Conservation (phyloP, 2,888 invertebrate genomes). For the Leptinotarsa peninsularis region DNA sequence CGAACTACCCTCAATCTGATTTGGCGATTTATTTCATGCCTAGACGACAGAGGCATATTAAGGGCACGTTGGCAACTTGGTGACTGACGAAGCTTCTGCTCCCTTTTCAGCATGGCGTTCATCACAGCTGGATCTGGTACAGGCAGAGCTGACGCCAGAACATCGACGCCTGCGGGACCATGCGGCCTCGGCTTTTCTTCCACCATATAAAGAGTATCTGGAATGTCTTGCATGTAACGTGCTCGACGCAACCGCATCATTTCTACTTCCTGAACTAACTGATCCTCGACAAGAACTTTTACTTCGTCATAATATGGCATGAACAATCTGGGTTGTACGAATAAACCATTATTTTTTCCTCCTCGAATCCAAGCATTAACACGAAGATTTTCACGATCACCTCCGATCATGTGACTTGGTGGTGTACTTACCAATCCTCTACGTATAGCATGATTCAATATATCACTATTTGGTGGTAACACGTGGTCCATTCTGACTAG, state of each 20-base stretch:
- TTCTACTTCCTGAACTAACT: constrained; percentile 79
- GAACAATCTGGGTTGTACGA: constrained; percentile 89
- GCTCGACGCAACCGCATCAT: constrained; percentile 60
- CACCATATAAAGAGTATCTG: constrained; percentile 94
- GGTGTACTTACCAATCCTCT: constrained; percentile 85
- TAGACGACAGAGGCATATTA: constrained; percentile 79
- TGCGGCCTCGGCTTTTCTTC: constrained; percentile 53
- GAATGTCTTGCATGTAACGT: constrained; percentile 85
- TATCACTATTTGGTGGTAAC: constrained; percentile 85
- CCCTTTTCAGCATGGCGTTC: constrained; percentile 85
- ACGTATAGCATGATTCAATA: constrained; percentile 76
- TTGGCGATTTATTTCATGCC: constrained; percentile 81
- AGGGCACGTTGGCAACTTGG: constrained; percentile 85
- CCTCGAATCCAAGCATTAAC: constrained; percentile 86
- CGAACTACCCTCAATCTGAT: constrained; percentile 90
- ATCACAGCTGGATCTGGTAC: constrained; percentile 83
- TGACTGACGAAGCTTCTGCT: constrained; percentile 83
- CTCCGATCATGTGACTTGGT: constrained; percentile 87
- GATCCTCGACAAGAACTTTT: constrained; percentile 88
- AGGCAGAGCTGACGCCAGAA: constrained; percentile 75
- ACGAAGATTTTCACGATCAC: constrained; percentile 75
- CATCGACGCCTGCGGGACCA: constrained; percentile 72
- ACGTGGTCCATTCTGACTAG: constrained; percentile 91
- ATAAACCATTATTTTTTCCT: constrained; percentile 78
- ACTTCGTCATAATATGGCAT: constrained; percentile 96